These are phyloP conservation scores for Pachyrhynchus sulphureomaculatus DNA, from an alignment of 1,140 invertebrate genomes.

Conservation along the genomic window DNA sequence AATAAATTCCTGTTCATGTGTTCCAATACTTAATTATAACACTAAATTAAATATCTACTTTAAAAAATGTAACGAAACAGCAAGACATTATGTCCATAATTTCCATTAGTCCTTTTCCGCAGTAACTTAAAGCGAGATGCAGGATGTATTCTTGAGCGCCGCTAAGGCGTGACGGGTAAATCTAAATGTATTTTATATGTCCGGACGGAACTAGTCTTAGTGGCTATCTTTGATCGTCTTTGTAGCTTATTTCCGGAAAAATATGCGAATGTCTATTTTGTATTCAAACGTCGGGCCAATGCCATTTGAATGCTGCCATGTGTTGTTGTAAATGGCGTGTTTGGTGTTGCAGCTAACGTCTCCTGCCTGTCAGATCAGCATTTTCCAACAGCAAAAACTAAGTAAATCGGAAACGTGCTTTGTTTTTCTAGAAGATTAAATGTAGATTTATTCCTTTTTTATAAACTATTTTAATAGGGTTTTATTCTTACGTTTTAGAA, in stretches of 20 bases:
- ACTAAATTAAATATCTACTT: no score
- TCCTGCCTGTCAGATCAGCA: slow-evolving; percentile 9
- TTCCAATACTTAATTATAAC: no score
- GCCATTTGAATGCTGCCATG: slow-evolving; percentile 9
- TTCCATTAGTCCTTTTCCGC: no score
- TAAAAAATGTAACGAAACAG: no score
- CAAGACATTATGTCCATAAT: background rate
- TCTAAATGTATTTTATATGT: slow-evolving; percentile 35
- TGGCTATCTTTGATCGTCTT: slow-evolving; percentile 36
- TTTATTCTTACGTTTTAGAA: background rate
- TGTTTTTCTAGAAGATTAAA: background rate
- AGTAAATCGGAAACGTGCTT: slow-evolving; percentile 4
- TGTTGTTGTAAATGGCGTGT: slow-evolving; percentile 18
- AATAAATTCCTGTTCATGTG: no score
- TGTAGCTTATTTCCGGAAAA: slow-evolving; percentile 37
- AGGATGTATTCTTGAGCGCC: no score
- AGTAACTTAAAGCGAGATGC: no score
- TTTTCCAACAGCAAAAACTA: slow-evolving; percentile 3
- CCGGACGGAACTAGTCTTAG: slow-evolving; percentile 15
- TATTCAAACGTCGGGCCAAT: slow-evolving; percentile 19
- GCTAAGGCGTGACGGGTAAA: background rate
- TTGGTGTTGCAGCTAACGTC: slow-evolving; percentile 12
- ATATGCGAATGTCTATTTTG: slow-evolving; percentile 23
- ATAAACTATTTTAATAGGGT: background rate
- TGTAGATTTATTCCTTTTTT: background rate